Percentiles rank a stretch among this genome's conserved stretches.
Conservation (phyloP, 2,113 vertebrate genomes). For the Xerus inauris region DNA sequence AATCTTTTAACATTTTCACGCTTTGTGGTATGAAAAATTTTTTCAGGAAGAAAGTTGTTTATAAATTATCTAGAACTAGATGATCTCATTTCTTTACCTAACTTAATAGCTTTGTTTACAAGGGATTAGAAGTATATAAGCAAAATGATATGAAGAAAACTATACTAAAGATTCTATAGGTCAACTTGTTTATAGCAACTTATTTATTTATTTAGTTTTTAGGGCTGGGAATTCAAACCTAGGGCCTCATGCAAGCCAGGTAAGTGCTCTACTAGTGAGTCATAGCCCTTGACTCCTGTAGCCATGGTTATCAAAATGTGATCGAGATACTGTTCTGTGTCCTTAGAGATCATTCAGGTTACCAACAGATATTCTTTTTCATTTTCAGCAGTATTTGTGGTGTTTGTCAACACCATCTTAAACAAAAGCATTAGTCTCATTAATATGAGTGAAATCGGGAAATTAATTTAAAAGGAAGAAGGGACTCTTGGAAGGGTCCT, state of each 20-base stretch:
- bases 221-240: not conserved
- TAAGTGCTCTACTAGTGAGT: not conserved
- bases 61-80: not conserved
- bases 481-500: too few species aligned
- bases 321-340: not conserved
- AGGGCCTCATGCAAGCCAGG: too few species aligned
- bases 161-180: not conserved
- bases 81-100: not conserved
- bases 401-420: not conserved
- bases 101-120: not conserved
- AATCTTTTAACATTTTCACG: conserved; percentile 46
- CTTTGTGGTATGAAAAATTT: not conserved
- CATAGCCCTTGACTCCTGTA: not conserved
- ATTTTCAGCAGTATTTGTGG: conserved; percentile 12
- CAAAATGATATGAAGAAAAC: conserved; percentile 7
- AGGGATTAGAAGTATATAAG: not conserved
- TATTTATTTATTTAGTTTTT: too few species aligned
- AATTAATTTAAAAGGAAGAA: conserved; percentile 3
- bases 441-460: not conserved
- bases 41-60: not conserved
- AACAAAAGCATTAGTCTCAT: conserved; percentile 16
- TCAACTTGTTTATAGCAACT: not conserved
- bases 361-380: not conserved
- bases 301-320: conserved; percentile 27
- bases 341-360: not conserved